Evolutionary conservation across 1,140 invertebrate genomes (phyloP).

Genomic region (Megalonaias nervosa): DNA sequence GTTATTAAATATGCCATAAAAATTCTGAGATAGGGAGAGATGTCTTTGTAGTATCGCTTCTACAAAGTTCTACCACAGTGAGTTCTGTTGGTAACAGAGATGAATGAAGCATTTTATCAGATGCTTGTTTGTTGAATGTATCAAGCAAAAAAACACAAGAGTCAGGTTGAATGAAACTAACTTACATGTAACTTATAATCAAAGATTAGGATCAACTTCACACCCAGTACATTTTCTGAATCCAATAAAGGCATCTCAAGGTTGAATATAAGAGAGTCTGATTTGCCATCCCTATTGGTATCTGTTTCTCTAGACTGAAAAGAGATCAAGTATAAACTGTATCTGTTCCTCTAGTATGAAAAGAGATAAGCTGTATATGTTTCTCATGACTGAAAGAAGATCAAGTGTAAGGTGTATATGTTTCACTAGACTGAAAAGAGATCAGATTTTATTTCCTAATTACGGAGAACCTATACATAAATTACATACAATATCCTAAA

Average conservation of each 20-base stretch:
- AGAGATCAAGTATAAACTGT: constrained; percentile 1
- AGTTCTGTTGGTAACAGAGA: too few species aligned
- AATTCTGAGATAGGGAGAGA: not conserved
- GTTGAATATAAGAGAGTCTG: constrained; percentile 75
- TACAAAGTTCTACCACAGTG: too few species aligned
- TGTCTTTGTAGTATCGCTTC: not conserved
- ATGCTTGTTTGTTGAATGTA: not conserved
- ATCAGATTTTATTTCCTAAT: too few species aligned
- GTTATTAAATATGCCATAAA: not conserved
- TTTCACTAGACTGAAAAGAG: too few species aligned
- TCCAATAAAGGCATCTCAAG: constrained; percentile 74
- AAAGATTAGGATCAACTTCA: constrained; percentile 76
- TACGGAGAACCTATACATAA: too few species aligned
- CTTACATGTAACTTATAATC: constrained; percentile 79
- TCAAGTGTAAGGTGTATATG: too few species aligned
- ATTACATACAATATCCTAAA: too few species aligned
- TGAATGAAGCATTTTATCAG: too few species aligned
- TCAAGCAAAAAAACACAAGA: not conserved
- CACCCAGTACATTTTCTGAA: constrained; percentile 72
- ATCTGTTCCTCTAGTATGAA: too few species aligned
- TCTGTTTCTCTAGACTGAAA: constrained; percentile 78
- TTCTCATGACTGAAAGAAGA: too few species aligned
- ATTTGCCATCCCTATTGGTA: constrained; percentile 76
- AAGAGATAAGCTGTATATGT: too few species aligned
- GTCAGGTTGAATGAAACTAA: constrained; percentile 3